Conservation (phyloP, 1,140 invertebrate species). For the Drosophila persimilis region DNA sequence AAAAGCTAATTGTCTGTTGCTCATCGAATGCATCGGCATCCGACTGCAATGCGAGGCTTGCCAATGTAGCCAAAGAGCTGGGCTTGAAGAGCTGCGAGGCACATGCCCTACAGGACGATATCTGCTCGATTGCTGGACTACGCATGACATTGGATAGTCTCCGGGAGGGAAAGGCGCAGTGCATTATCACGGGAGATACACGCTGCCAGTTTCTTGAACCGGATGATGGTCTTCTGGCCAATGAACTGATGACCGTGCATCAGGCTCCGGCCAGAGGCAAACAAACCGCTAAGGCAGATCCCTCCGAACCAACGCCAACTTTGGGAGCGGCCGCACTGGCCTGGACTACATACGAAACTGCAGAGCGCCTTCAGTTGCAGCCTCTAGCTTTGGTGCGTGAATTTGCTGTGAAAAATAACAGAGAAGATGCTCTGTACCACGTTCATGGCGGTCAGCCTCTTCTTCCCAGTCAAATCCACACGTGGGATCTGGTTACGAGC, state of each 20-base stretch:
- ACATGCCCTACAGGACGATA: constrained; percentile 19
- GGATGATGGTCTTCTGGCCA: constrained; percentile 19
- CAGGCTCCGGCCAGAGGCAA: not conserved
- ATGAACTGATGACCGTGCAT: constrained; percentile 35
- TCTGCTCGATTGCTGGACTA: constrained; percentile 45
- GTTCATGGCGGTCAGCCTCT: constrained; percentile 6
- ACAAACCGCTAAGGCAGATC: constrained; percentile 76
- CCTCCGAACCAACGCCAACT: constrained; percentile 84
- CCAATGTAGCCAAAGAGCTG: constrained; percentile 33
- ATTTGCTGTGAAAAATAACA: constrained; percentile 93
- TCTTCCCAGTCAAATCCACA: constrained; percentile 24
- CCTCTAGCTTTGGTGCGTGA: constrained; percentile 94
- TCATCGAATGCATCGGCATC: constrained; percentile 12
- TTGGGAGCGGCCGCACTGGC: constrained; percentile 94
- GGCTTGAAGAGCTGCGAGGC: constrained; percentile 50
- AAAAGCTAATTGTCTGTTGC: constrained; percentile 50
- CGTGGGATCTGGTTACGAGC: constrained; percentile 43
- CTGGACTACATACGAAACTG: constrained; percentile 90
- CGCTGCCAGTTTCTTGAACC: constrained; percentile 27
- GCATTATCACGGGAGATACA: constrained; percentile 55
- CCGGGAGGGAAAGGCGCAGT: constrained; percentile 15
- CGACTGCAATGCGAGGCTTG: constrained; percentile 1
- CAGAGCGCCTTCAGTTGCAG: constrained; percentile 89
- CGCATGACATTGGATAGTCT: constrained; percentile 50
- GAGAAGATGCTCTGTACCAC: constrained; percentile 87